Percentiles rank a stretch among this genome's conserved stretches.
These are phyloP conservation scores for Tachyglossus aculeatus DNA, from an alignment of 2,797 vertebrate species.

Conservation along the genomic window DNA sequence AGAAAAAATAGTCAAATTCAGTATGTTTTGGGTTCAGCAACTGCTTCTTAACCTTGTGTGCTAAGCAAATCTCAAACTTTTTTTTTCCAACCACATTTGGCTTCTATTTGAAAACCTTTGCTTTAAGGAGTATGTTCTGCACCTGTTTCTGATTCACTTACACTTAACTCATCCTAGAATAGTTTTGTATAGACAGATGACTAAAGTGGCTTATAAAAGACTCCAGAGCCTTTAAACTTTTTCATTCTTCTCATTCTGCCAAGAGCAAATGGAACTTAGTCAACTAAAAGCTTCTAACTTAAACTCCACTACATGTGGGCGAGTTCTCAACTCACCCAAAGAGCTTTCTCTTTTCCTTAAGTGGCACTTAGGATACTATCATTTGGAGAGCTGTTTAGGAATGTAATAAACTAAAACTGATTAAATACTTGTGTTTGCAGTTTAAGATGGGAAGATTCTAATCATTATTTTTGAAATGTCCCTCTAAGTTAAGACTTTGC, in stretches of 20 bases:
- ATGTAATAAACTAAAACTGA: neutral
- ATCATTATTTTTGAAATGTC: no score
- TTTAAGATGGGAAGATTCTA: no score
- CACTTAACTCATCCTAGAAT: conserved; percentile 5
- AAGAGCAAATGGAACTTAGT: conserved; percentile 37
- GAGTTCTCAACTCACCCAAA: neutral
- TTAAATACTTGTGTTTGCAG: no score
- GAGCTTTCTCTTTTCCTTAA: neutral
- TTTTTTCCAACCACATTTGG: neutral
- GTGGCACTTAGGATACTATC: neutral
- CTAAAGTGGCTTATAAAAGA: conserved; percentile 26
- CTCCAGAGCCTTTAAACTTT: conserved; percentile 29
- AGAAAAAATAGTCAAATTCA: no score
- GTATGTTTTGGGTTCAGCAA: neutral
- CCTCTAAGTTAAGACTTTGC: no score
- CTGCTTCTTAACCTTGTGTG: neutral
- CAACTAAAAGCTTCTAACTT: conserved; percentile 29
- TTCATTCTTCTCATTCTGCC: conserved; percentile 34
- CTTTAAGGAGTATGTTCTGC: neutral
- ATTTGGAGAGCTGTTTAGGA: neutral
- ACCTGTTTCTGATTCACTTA: conserved; percentile 31
- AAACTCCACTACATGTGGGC: conserved; percentile 24
- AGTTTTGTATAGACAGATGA: conserved; percentile 15
- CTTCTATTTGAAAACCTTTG: conserved; percentile 1
- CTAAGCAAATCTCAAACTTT: neutral